Evolutionary conservation across 2,797 vertebrate genomes (phyloP).

Genomic region (Bovichtus variegatus): DNA sequence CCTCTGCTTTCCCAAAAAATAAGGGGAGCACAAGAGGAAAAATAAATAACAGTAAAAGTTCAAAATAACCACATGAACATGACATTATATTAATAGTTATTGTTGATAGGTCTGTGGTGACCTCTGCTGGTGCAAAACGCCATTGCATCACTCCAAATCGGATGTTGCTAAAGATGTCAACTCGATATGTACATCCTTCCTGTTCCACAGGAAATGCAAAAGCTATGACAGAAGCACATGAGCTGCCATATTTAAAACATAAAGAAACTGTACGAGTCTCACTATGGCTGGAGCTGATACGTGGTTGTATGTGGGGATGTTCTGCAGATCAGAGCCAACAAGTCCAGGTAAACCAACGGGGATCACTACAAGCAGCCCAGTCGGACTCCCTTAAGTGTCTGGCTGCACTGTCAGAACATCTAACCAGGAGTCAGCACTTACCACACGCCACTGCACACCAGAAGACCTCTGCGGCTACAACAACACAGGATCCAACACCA

Average conservation of each 20-base stretch:
- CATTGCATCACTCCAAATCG: not conserved
- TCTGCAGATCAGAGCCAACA: not conserved
- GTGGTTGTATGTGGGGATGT: not conserved
- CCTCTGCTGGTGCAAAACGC: slow-evolving; percentile 60
- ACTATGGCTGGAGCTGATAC: not conserved
- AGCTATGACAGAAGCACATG: not conserved
- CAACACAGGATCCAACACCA: not conserved
- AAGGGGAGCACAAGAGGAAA: not conserved
- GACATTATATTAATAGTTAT: no score
- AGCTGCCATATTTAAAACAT: not conserved
- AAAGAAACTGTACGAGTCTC: not conserved
- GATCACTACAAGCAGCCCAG: no score
- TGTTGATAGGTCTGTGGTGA: slow-evolving; percentile 32
- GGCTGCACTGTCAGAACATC: not conserved
- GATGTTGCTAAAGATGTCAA: not conserved
- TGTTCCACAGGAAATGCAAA: not conserved
- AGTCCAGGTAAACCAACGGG: not conserved
- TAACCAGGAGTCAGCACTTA: no score
- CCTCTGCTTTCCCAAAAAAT: not conserved
- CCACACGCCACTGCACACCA: no score
- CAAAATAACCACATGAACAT: not conserved
- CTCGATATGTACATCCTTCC: not conserved
- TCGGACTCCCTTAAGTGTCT: not conserved
- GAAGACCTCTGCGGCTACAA: not conserved
- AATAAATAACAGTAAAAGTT: not conserved